Evolutionary conservation across 2,113 vertebrate species (phyloP).

Genomic region (Sinocyclocheilus grahami): DNA sequence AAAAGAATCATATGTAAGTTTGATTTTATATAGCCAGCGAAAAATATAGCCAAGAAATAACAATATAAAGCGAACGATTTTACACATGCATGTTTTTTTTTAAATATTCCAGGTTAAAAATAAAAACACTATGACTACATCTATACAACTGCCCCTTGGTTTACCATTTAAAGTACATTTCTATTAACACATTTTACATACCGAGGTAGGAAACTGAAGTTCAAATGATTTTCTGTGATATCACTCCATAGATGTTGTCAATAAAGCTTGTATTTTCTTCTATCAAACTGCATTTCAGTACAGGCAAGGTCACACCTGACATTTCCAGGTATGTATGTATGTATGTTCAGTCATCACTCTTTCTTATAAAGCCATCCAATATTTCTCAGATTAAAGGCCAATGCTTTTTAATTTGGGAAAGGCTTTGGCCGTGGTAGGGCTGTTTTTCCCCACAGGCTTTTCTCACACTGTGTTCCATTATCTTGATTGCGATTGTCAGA

Average conservation of each 20-base stretch:
- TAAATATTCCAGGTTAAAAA: not conserved
- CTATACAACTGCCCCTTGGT: not conserved
- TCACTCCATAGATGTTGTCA: not conserved
- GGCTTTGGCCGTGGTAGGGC: slow-evolving; percentile 32
- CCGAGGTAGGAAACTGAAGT: not conserved
- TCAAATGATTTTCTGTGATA: not conserved
- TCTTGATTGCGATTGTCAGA: slow-evolving; percentile 55
- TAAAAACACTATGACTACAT: not conserved
- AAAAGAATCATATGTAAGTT: too few relatives aligned
- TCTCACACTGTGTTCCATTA: slow-evolving; percentile 58
- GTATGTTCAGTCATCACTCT: slow-evolving; percentile 34
- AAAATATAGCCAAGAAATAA: not conserved
- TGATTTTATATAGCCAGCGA: too few relatives aligned
- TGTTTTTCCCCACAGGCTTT: slow-evolving; percentile 21
- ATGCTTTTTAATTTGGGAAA: slow-evolving; percentile 50
- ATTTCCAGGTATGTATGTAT: slow-evolving; percentile 8
- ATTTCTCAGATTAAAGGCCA: slow-evolving; percentile 52
- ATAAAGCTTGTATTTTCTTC: not conserved
- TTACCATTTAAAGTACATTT: not conserved
- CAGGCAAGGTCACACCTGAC: slow-evolving; percentile 45
- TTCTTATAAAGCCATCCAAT: slow-evolving; percentile 58
- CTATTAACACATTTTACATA: not conserved
- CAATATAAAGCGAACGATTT: not conserved
- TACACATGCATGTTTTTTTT: not conserved
- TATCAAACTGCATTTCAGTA: not conserved